phyloP scores from a whole-genome alignment of 2,888 invertebrate genomes.

The Habroteleia sp. region DNA sequence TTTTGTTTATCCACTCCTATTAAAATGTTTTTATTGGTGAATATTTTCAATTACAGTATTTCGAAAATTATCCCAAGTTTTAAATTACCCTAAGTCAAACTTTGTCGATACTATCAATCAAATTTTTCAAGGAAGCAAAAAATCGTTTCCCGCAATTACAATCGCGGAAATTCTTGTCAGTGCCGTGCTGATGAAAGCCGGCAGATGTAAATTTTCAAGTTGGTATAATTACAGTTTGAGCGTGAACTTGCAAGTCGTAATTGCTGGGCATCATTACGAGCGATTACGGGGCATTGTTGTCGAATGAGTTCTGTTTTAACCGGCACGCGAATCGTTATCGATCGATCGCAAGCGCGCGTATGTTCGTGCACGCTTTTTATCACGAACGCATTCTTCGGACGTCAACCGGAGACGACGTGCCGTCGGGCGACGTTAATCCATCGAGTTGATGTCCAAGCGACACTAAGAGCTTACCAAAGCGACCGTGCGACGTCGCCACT shows the following conservation, averaged over 20 bases:
- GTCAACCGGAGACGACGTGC: constrained; percentile 23
- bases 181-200: constrained; percentile 67
- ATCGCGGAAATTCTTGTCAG: constrained; percentile 42
- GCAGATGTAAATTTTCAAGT: constrained; percentile 67
- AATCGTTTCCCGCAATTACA: constrained; percentile 29
- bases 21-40: too few relatives aligned
- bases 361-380: constrained; percentile 19
- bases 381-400: constrained; percentile 22
- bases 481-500: constrained; percentile 70
- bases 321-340: constrained; percentile 68
- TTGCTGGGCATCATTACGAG: constrained; percentile 75
- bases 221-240: constrained; percentile 72
- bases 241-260: constrained; percentile 74
- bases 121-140: too few relatives aligned
- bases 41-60: too few relatives aligned
- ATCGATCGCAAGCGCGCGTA: constrained; percentile 57
- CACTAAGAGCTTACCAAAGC: constrained; percentile 66
- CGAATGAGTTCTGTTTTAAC: constrained; percentile 37
- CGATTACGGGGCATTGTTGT: constrained; percentile 67
- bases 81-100: too few relatives aligned
- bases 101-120: too few relatives aligned
- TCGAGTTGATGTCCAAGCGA: constrained; percentile 66
- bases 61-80: too few relatives aligned
- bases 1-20: too few relatives aligned
- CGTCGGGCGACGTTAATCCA: constrained; percentile 61